phyloP scores from a whole-genome alignment of 2,888 invertebrate genomes.

The Pristionchus fissidentatus region DNA sequence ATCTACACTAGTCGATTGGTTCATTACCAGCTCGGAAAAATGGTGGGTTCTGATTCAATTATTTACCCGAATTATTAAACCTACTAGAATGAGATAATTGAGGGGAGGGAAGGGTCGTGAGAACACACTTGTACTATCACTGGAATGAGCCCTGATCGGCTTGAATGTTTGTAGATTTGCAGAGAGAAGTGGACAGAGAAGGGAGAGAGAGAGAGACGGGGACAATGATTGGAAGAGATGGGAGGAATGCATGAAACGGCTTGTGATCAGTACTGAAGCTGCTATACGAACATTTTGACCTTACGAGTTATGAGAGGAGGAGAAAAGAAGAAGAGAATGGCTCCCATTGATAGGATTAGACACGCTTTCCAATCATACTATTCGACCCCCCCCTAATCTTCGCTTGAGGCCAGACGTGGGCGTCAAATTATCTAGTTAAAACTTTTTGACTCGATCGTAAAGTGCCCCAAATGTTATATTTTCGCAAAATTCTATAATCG shows the following conservation, averaged over 20 bases:
- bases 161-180: constrained; percentile 22
- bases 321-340: neutral
- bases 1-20: too few species aligned
- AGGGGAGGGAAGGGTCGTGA: neutral
- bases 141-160: neutral
- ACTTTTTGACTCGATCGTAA: too few species aligned
- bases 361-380: too few species aligned
- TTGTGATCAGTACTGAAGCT: constrained; percentile 6
- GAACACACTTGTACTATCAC: constrained; percentile 15
- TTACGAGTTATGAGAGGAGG: neutral
- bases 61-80: too few species aligned
- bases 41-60: too few species aligned
- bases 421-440: too few species aligned
- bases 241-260: constrained; percentile 14
- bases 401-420: too few species aligned
- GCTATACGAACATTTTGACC: neutral
- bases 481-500: too few species aligned
- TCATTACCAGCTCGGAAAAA: too few species aligned
- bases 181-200: constrained; percentile 1
- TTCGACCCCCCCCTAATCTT: too few species aligned
- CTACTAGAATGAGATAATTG: neutral
- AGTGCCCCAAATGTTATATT: too few species aligned
- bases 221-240: constrained; percentile 11
- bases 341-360: constrained; percentile 25
- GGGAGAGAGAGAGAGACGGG: constrained; percentile 11